Base-by-base conservation (phyloP, 2,113 vertebrate genomes). In the Chaetorhynchus papuensis region DNA sequence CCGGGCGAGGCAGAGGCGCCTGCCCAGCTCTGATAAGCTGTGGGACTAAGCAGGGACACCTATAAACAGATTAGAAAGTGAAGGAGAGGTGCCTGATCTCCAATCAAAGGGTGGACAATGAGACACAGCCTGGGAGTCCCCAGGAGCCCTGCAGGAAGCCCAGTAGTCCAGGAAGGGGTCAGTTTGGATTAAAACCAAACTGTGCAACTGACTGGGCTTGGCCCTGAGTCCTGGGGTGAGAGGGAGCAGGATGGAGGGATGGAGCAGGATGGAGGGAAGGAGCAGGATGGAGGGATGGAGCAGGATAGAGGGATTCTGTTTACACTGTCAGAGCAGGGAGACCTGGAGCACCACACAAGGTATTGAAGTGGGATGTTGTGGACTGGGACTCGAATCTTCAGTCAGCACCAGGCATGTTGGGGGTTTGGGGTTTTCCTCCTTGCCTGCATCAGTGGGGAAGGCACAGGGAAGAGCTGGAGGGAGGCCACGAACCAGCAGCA, bases 41-140 rank as follows among this genome's bases (percentile, higher is more conserved):
- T 93, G 44, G 16, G 37, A 44, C 68, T 92, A 89, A 96, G 77
- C 80, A 87, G 74, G 41, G 97, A 93, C 66, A 90, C 65, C 92
- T 96, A 81, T 97, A 97, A 96, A 91, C 0, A 80, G 96, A 97
- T 96, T 97, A 97, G 94, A 96, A 97, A 97, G 96, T 88, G 95
- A 96, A 94, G 94, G 75, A 91, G 77, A 85, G 33, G 82, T 78
- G 89, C 64, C 71, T 97, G 89, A 97, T 79, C 83, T 75, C 57
- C 64, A 61, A 0, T 71, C 31, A 81, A 70, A 70, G 52, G 44
- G 44, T 1, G 5, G 65, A 53, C 42, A 61, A 49, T 15, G 41
- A 90, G 74, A 72, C 65, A 52, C 23, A 52, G 78, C 54, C 59
- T 37, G 31, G 59, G 44, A 76, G 44, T 26, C 19, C 84, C 52